phyloP scores from a whole-genome alignment of 2,113 vertebrate species.

The Lophius piscatorius region DNA sequence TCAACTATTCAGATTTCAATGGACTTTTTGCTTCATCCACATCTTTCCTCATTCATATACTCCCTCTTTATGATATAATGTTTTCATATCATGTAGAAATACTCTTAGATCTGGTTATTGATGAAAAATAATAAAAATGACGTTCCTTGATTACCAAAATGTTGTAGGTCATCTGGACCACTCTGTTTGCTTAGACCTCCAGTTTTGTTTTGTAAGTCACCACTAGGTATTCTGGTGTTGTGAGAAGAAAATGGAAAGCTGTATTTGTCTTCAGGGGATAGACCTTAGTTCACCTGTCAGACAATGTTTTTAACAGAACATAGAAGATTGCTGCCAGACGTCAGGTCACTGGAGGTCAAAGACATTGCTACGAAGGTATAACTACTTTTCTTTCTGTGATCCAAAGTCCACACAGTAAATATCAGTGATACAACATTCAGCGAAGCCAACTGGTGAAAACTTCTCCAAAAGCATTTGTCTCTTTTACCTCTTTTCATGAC shows the following conservation, averaged over 20 bases:
- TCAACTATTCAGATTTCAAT: too few species aligned
- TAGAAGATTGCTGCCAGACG: constrained; percentile 10
- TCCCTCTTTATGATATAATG: too few species aligned
- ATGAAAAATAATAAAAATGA: background rate
- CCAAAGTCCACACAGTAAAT: constrained; percentile 22
- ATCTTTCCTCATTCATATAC: too few species aligned
- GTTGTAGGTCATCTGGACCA: background rate
- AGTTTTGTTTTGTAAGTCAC: constrained; percentile 7
- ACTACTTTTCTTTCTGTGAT: background rate
- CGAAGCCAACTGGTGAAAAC: too few species aligned
- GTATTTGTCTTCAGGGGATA: constrained; percentile 31
- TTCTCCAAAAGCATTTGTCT: too few species aligned
- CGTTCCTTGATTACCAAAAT: background rate
- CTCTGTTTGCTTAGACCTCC: background rate
- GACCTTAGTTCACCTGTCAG: constrained; percentile 11
- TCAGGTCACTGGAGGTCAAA: constrained; percentile 42
- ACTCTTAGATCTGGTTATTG: background rate
- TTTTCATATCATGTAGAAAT: background rate
- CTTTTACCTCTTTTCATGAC: too few species aligned
- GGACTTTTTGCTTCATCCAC: too few species aligned
- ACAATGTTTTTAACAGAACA: constrained; percentile 9
- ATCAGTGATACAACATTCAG: constrained; percentile 3
- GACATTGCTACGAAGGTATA: background rate
- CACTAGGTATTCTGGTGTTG: constrained; percentile 7
- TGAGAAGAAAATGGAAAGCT: constrained; percentile 1